Percentiles rank a stretch among this genome's conserved stretches.
These are phyloP conservation scores for Nasonia oneida DNA, from an alignment of 2,888 invertebrate genomes.

Conservation along the genomic window DNA sequence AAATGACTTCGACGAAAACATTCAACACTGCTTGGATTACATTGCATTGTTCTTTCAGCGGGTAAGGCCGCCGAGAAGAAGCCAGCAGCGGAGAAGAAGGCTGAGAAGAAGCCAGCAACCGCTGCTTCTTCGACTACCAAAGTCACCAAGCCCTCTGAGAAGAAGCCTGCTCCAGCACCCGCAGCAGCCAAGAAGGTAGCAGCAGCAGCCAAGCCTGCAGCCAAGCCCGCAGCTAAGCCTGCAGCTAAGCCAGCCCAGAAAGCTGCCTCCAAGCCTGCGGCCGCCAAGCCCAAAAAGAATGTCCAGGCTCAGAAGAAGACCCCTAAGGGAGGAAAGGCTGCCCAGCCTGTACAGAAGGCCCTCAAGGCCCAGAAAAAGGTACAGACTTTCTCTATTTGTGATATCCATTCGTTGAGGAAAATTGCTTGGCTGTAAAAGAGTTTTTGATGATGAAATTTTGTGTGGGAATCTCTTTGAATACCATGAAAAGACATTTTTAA, in stretches of 20 bases:
- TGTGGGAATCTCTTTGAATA: slow-evolving; percentile 83
- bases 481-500: slow-evolving; percentile 60
- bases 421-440: background rate
- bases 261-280: slow-evolving; percentile 70
- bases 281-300: slow-evolving; percentile 80
- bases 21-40: background rate
- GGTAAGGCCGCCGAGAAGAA: slow-evolving; percentile 76
- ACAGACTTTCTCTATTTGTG: slow-evolving; percentile 42
- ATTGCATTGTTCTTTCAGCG: slow-evolving; percentile 74
- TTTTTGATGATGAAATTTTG: slow-evolving; percentile 77
- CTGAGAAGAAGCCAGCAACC: slow-evolving; percentile 81
- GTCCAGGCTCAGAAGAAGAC: slow-evolving; percentile 79
- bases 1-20: slow-evolving; percentile 19
- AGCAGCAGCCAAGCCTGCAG: slow-evolving; percentile 72
- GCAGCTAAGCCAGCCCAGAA: slow-evolving; percentile 73
- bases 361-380: slow-evolving; percentile 93
- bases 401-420: slow-evolving; percentile 50
- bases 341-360: slow-evolving; percentile 86
- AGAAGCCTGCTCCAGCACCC: slow-evolving; percentile 77
- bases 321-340: slow-evolving; percentile 79
- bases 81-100: slow-evolving; percentile 79
- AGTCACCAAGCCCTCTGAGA: slow-evolving; percentile 77
- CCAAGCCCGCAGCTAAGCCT: slow-evolving; percentile 75
- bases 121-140: slow-evolving; percentile 76
- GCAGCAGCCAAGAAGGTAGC: slow-evolving; percentile 79